Base-by-base conservation (phyloP, 2,113 vertebrate genomes). In the Pantherophis guttatus region DNA sequence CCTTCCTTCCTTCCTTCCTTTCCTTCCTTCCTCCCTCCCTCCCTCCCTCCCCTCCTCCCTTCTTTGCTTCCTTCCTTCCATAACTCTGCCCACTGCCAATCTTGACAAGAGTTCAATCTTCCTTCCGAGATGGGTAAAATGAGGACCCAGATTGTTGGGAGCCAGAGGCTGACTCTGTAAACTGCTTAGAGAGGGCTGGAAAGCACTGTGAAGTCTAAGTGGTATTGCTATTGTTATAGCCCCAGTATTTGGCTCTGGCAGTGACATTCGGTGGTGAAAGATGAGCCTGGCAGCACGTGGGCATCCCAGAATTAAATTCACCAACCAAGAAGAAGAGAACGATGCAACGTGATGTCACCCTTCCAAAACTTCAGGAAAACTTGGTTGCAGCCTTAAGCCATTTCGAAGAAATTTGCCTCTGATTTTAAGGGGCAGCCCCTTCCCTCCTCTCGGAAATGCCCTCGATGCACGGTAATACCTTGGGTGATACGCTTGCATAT, bases 391-490 rank as follows among this genome's bases (percentile, higher is more conserved):
- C 6, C n/a, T 75, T 39, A 39, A 39, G 33, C 33, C 15, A 39
- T 3, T 17, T 81, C 0, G 19, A 81, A 81, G 2, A 33, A 19
- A 39, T 21, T 33, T 39, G n/a, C 70, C 70, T 8, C 70, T 75
- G 70, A 19, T 39, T 75, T 33, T 7, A 33, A 39, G n/a, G 15
- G 2, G 15, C n/a, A 33, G 70, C 70, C 13, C 33, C 2, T 75
- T 8, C 70, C 7, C 50, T 26, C 1, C 3, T 7, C 2, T 9
- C 0, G 5, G 86, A 53, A 33, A 94, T 97, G 98, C 99, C 99
- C 99, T 98, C 98, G 95, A 98, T 97, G 97, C 97, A 96, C 13
- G 98, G 98, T 94, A 96, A 95, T 44, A 97, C 96, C 95, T 95
- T 97, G 94, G 96, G 94, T 92, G 96, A 97, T 92, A 94, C 97